These are phyloP conservation scores for Melanotus villosus DNA, from an alignment of 2,888 invertebrate species.

Conservation along the genomic window DNA sequence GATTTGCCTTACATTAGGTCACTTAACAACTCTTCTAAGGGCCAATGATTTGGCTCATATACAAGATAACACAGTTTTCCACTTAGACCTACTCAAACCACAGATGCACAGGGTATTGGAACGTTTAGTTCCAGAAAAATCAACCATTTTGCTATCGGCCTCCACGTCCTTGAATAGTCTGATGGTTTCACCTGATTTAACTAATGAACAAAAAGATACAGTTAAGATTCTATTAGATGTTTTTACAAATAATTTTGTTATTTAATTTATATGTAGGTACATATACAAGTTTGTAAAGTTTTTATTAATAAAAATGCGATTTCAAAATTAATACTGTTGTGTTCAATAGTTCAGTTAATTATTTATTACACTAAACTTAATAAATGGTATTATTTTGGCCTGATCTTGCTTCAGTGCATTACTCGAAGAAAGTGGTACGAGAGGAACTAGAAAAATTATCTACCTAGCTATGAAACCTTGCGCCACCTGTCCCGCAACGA, in stretches of 20 bases:
- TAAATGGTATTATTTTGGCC: too few relatives aligned
- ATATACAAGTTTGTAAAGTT: too few relatives aligned
- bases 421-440: too few relatives aligned
- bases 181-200: background rate
- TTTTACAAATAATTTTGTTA: constrained; percentile 6
- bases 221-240: background rate
- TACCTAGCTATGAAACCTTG: too few relatives aligned
- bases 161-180: constrained; percentile 53
- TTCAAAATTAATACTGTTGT: too few relatives aligned
- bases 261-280: background rate
- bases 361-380: too few relatives aligned
- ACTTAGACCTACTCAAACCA: constrained; percentile 64
- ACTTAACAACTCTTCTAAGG: constrained; percentile 75
- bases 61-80: constrained; percentile 69
- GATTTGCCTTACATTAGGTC: constrained; percentile 83
- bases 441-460: too few relatives aligned
- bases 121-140: constrained; percentile 67
- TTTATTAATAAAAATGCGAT: too few relatives aligned
- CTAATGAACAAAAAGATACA: background rate
- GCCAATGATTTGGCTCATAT: constrained; percentile 74
- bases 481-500: too few relatives aligned
- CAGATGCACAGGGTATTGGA: constrained; percentile 66
- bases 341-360: too few relatives aligned
- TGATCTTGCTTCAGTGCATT: too few relatives aligned
- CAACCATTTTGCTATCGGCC: constrained; percentile 61